Percentiles rank a stretch among this genome's conserved stretches.
Conservation (phyloP, 2,888 invertebrate species). For the Nephrotoma guestfalica region DNA sequence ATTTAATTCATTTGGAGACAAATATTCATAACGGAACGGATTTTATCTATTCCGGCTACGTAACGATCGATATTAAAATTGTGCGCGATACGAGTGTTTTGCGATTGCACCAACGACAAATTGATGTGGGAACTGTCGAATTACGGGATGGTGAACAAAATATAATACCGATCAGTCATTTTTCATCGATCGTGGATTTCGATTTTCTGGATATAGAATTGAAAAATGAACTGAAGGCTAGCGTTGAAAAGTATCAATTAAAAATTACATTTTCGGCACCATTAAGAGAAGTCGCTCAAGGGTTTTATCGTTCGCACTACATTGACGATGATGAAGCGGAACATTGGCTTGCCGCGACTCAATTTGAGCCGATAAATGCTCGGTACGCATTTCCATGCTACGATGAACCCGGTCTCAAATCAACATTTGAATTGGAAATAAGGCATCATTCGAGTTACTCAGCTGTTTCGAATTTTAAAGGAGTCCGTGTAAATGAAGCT, state of each 20-base stretch:
- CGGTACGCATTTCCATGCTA: too few species aligned
- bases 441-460: too few species aligned
- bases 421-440: too few species aligned
- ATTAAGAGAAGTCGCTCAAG: conserved; percentile 23
- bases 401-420: too few species aligned
- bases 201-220: too few species aligned
- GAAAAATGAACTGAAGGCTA: too few species aligned
- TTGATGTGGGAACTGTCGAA: conserved; percentile 25
- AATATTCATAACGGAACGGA: conserved; percentile 29
- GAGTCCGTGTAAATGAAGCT: too few species aligned
- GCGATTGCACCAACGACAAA: conserved; percentile 39
- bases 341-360: conserved; percentile 7
- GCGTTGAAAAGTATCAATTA: too few species aligned
- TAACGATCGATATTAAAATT: conserved; percentile 25
- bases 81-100: conserved; percentile 34
- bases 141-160: background rate
- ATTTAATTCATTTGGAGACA: conserved; percentile 25
- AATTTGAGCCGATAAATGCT: too few species aligned
- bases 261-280: too few species aligned
- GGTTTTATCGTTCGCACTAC: conserved; percentile 42
- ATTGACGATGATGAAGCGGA: background rate
- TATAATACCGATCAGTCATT: background rate
- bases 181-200: background rate
- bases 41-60: conserved; percentile 22
- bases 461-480: too few species aligned